These are phyloP conservation scores for Kryptolebias marmoratus DNA, from an alignment of 2,113 vertebrate species.

Conservation along the genomic window DNA sequence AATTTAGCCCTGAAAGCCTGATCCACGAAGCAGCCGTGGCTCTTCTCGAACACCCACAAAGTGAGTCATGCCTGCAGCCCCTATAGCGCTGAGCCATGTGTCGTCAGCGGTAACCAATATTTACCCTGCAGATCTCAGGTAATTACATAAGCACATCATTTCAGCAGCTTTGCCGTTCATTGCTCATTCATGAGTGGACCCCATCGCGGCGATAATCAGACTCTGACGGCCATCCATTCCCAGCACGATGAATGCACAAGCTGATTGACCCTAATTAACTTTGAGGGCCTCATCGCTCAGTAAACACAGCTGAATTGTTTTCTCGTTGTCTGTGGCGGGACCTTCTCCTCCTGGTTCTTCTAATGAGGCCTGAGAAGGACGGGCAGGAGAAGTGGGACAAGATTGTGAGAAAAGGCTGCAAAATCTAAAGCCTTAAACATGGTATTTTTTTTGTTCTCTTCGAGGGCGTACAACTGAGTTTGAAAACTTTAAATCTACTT, in stretches of 20 bases:
- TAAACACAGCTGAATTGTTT: slow-evolving; percentile 69
- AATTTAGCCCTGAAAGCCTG: slow-evolving; percentile 2
- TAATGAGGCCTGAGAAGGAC: slow-evolving; percentile 53
- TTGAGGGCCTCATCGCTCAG: slow-evolving; percentile 65
- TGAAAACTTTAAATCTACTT: slow-evolving; percentile 42
- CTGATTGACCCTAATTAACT: slow-evolving; percentile 72
- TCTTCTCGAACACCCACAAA: slow-evolving; percentile 34
- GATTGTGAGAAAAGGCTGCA: slow-evolving; percentile 4
- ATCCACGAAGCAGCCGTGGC: neutral
- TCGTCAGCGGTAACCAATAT: slow-evolving; percentile 24
- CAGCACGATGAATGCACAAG: slow-evolving; percentile 39
- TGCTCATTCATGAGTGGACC: slow-evolving; percentile 28
- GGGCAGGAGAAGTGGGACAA: neutral
- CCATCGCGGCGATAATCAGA: slow-evolving; percentile 26
- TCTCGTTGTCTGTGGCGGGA: slow-evolving; percentile 73
- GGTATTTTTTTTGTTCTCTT: neutral
- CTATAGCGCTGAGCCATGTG: slow-evolving; percentile 24
- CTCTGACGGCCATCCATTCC: slow-evolving; percentile 31
- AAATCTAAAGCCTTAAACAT: neutral
- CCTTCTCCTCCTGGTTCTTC: slow-evolving; percentile 51
- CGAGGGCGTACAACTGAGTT: neutral
- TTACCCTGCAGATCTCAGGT: slow-evolving; percentile 34
- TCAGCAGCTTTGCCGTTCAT: slow-evolving; percentile 19
- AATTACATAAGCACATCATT: slow-evolving; percentile 53
- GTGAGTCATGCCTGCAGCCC: slow-evolving; percentile 34